phyloP scores from a whole-genome alignment of 2,113 vertebrate species.

The Noctilio leporinus region DNA sequence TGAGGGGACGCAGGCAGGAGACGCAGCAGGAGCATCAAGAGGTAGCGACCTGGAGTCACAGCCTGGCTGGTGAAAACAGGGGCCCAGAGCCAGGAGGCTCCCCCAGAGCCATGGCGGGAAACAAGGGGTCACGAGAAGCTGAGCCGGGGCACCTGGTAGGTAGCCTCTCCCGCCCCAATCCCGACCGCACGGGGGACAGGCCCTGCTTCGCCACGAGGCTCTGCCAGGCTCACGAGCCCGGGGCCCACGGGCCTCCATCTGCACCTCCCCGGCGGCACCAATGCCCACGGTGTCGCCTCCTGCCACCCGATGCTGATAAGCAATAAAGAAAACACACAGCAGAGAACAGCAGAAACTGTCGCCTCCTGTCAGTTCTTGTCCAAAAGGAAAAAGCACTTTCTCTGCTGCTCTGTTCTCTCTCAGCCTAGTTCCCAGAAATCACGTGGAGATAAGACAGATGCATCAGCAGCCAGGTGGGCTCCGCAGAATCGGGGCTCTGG shows the following conservation, averaged over 20 bases:
- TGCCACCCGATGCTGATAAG: not conserved
- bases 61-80: not conserved
- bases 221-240: too few relatives aligned
- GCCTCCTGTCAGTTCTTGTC: not conserved
- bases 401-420: not conserved
- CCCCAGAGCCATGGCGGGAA: not conserved
- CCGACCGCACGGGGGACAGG: too few relatives aligned
- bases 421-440: not conserved
- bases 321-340: not conserved
- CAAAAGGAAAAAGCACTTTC: not conserved
- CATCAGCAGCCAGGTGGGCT: not conserved
- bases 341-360: not conserved
- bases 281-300: accelerated
- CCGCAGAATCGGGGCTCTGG: too few relatives aligned
- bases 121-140: accelerated
- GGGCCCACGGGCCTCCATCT: too few relatives aligned
- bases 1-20: not conserved
- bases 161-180: too few relatives aligned
- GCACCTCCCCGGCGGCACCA: too few relatives aligned
- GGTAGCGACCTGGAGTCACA: too few relatives aligned
- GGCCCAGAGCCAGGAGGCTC: not conserved
- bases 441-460: not conserved
- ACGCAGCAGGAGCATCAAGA: accelerated
- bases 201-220: not conserved
- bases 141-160: not conserved